These are phyloP conservation scores for Sebastes steindachneri DNA, from an alignment of 2,797 vertebrate species.

Conservation along the genomic window DNA sequence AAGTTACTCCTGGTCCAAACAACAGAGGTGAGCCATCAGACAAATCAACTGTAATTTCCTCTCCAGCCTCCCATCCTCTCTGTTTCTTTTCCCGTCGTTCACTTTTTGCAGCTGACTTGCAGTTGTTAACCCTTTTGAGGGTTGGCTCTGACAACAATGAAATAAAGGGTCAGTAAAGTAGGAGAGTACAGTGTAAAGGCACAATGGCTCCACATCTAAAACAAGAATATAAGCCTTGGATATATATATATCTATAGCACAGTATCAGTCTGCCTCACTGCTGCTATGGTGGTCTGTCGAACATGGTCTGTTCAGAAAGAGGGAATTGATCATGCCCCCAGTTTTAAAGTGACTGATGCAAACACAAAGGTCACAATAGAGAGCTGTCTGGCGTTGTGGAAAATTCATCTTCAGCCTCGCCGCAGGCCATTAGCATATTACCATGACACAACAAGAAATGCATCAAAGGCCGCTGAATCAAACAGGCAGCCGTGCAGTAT, in stretches of 20 bases:
- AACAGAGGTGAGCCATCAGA: slow-evolving; percentile 57
- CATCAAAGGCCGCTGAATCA: slow-evolving; percentile 59
- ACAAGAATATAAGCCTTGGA: neutral
- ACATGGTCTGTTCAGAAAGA: slow-evolving; percentile 13
- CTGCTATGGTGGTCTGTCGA: slow-evolving; percentile 53
- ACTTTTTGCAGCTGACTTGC: neutral
- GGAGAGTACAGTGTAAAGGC: neutral
- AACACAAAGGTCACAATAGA: slow-evolving; percentile 58
- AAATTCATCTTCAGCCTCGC: slow-evolving; percentile 60
- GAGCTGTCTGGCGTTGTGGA: slow-evolving; percentile 22
- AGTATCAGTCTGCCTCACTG: neutral
- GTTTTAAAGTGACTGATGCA: slow-evolving; percentile 58
- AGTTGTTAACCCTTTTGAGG: slow-evolving; percentile 19
- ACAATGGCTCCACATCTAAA: neutral
- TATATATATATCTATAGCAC: neutral
- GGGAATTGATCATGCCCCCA: slow-evolving; percentile 37
- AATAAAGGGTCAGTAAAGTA: neutral
- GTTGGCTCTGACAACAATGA: neutral
- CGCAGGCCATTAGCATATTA: slow-evolving; percentile 53
- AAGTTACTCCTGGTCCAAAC: slow-evolving; percentile 63
- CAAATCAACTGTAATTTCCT: slow-evolving; percentile 63
- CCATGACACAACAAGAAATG: slow-evolving; percentile 59
- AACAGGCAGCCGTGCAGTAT: slow-evolving; percentile 30
- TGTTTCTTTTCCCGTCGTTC: neutral
- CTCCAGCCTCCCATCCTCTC: slow-evolving; percentile 17